phyloP scores from a whole-genome alignment of 2,888 invertebrate species.

The Drosophila antonietae region DNA sequence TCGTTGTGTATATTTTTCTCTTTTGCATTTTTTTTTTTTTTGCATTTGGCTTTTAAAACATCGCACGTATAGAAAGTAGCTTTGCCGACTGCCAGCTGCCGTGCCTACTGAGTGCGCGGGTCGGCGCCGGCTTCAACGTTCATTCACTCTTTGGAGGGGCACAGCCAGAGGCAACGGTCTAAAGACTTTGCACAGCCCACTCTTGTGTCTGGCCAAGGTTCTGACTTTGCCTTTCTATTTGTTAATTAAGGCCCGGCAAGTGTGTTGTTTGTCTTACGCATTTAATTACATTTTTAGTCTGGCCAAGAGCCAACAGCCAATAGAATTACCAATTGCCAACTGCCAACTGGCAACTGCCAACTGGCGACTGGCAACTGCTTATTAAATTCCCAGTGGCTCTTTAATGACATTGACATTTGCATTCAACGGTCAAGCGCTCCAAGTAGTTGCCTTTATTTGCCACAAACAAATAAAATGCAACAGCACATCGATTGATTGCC shows the following conservation, averaged over 20 bases:
- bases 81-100: slow-evolving; percentile 55
- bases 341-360: slow-evolving; percentile 13
- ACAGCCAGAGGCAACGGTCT: slow-evolving; percentile 9
- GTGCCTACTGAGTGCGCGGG: slow-evolving; percentile 61
- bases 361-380: slow-evolving; percentile 31
- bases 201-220: slow-evolving; percentile 69
- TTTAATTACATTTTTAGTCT: slow-evolving; percentile 72
- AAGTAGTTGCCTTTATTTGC: slow-evolving; percentile 50
- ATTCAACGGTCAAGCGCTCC: slow-evolving; percentile 38
- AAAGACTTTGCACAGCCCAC: slow-evolving; percentile 25
- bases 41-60: slow-evolving; percentile 75
- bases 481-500: slow-evolving; percentile 69
- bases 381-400: slow-evolving; percentile 58
- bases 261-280: slow-evolving; percentile 60
- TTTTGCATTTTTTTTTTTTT: slow-evolving; percentile 28
- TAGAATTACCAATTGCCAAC: slow-evolving; percentile 5
- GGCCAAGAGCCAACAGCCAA: slow-evolving; percentile 41
- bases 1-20: slow-evolving; percentile 50
- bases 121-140: slow-evolving; percentile 69
- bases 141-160: slow-evolving; percentile 62
- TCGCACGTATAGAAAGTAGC: slow-evolving; percentile 69
- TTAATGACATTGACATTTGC: slow-evolving; percentile 78
- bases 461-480: slow-evolving; percentile 69
- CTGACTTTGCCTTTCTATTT: slow-evolving; percentile 69
- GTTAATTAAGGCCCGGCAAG: slow-evolving; percentile 69